A percentile compares a stretch with the other conserved stretches of the same genome.
Conservation (phyloP, 2,888 invertebrate genomes). For the Phania funesta region DNA sequence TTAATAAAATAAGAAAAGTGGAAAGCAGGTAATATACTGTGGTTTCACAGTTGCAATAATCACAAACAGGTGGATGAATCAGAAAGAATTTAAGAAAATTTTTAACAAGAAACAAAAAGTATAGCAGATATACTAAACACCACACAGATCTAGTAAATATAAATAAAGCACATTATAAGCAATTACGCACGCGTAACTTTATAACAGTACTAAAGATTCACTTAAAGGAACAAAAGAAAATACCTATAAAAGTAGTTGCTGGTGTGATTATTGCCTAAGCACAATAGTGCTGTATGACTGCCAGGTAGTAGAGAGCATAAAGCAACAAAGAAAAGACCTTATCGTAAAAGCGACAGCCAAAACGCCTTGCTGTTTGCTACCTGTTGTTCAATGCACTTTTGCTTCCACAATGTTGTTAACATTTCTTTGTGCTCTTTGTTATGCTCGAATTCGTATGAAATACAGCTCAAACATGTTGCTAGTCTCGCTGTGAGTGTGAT, state of each 20-base stretch:
- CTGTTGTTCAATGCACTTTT: conserved; percentile 43
- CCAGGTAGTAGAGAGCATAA: not conserved
- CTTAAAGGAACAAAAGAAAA: not conserved
- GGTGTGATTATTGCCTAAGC: conserved; percentile 16
- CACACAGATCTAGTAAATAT: conserved; percentile 28
- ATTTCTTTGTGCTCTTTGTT: conserved; percentile 40
- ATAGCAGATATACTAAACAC: conserved; percentile 31
- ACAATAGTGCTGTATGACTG: not conserved
- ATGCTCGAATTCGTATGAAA: conserved; percentile 3
- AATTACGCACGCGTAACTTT: conserved; percentile 58
- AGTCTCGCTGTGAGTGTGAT: conserved; percentile 7
- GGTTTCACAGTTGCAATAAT: too few species aligned
- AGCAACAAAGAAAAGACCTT: conserved; percentile 49
- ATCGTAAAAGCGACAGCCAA: conserved; percentile 30
- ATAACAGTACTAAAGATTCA: conserved; percentile 48
- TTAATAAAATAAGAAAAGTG: too few species aligned
- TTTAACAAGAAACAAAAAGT: conserved; percentile 7
- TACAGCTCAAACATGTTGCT: conserved; percentile 56
- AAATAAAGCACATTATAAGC: conserved; percentile 67
- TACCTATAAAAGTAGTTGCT: conserved; percentile 23
- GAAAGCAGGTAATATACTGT: too few species aligned
- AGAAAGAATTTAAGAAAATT: not conserved
- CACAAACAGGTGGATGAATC: not conserved
- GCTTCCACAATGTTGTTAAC: conserved; percentile 16
- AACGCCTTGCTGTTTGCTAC: conserved; percentile 28